Conservation (phyloP, 2,888 invertebrate species). For the Liodrosophila aerea region DNA sequence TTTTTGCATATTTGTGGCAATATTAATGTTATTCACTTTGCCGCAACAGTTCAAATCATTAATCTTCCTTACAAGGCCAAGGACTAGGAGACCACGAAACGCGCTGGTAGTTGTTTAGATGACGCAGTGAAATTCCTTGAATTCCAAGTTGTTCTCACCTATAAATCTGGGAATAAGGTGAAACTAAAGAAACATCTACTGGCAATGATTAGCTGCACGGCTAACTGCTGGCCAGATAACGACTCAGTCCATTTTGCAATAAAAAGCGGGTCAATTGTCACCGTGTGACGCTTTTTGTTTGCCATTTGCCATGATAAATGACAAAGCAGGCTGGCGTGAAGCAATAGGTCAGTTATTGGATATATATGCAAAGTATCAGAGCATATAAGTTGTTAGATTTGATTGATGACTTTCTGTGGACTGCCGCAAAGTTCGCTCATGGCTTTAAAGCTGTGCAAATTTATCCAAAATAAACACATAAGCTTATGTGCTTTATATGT, state of each 20-base stretch:
- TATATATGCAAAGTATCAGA: conserved; percentile 34
- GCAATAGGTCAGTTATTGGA: conserved; percentile 68
- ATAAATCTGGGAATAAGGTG: conserved; percentile 25
- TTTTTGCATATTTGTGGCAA: conserved; percentile 60
- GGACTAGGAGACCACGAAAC: conserved; percentile 29
- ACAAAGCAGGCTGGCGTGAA: conserved; percentile 25
- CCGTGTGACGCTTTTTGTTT: conserved; percentile 57
- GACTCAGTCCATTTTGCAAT: conserved; percentile 14
- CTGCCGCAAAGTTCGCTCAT: conserved; percentile 48
- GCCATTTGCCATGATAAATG: conserved; percentile 66
- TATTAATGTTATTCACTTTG: conserved; percentile 56
- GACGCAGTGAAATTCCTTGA: conserved; percentile 10
- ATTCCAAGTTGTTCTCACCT: conserved; percentile 30
- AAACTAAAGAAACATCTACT: conserved; percentile 24
- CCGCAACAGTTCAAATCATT: conserved; percentile 58
- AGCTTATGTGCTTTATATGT: no score
- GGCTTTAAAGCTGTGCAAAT: conserved; percentile 54
- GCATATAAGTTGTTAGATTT: conserved; percentile 43
- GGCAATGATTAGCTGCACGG: conserved; percentile 61
- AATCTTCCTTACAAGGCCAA: conserved; percentile 66
- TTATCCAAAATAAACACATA: neutral
- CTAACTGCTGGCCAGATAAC: conserved; percentile 50
- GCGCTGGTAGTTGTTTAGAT: conserved; percentile 36
- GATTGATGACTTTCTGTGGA: conserved; percentile 61
- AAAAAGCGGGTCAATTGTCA: conserved; percentile 27